Evolutionary conservation across 2,113 vertebrate species (phyloP).

Genomic region (Sylvia atricapilla): DNA sequence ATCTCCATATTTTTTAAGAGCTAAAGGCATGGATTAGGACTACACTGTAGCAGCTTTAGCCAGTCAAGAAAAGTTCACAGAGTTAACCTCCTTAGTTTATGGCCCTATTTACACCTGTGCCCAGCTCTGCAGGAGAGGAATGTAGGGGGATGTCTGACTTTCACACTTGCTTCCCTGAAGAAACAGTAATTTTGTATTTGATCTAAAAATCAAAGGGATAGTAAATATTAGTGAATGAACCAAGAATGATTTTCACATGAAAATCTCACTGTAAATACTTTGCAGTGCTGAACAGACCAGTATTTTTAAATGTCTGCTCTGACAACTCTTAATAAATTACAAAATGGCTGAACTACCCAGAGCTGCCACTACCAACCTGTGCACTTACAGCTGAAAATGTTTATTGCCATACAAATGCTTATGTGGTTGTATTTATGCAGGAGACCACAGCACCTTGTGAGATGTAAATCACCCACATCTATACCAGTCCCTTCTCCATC

Average conservation of each 20-base stretch:
- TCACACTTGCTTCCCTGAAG: neutral
- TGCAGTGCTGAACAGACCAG: neutral
- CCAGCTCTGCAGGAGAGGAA: neutral
- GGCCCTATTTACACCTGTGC: neutral
- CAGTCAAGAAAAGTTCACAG: neutral
- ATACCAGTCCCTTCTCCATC: neutral
- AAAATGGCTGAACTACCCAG: neutral
- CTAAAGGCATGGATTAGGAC: neutral
- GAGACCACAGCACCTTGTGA: neutral
- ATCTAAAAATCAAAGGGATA: neutral
- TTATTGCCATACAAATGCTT: slow-evolving; percentile 8
- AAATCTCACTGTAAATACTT: slow-evolving; percentile 30
- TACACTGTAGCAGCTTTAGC: neutral
- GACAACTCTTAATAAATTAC: slow-evolving; percentile 30
- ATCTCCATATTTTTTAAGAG: neutral
- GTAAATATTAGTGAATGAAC: slow-evolving; percentile 1
- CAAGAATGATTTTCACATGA: neutral
- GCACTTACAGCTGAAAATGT: neutral
- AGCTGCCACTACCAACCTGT: neutral
- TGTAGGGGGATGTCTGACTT: neutral
- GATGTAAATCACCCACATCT: neutral
- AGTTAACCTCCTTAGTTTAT: neutral
- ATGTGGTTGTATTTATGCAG: neutral
- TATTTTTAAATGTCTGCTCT: neutral
- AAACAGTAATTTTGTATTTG: neutral